Base-by-base conservation (phyloP, 37 sponge, comb jelly and placozoan genomes). In the Dysidea cf. avara region DNA sequence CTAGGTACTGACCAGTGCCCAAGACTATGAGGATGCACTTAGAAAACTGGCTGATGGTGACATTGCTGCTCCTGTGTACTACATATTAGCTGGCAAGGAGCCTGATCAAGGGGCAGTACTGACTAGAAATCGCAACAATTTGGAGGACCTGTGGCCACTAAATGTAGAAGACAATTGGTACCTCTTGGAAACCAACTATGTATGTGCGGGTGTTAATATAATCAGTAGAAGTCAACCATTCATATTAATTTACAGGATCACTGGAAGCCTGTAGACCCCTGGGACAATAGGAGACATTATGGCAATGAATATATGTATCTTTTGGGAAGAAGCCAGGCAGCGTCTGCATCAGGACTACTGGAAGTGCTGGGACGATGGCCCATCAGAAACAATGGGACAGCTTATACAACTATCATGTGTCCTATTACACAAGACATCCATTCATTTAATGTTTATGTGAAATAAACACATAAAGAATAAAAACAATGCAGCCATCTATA, bases 111-210 rank as follows among this genome's bases (percentile, higher is more conserved):
- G 82, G 7, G 82, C 77, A 36, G 78, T 87, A 2, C 52, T 87
- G 16, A 81, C 88, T 5, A 22, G 82, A 54, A 82, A 87, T 37
- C 68, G 88, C 47, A 71, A 76, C 55, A 17, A 11, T 2, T 48
- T 81, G 12, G 20, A 28, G 11, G 69, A 75, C 53, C 21, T 74
- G 47, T 70, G 64, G 61, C 14, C 57, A 3, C 66, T 87, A 13
- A 50, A 66, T 33, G 35, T 34, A 7, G 35, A 73, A 18, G 18
- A 75, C 61, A 57, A 39, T 54, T 87, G 88, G 88, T 87, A 87
- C 58, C 39, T 81, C 0, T 40, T 87, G 82, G 78, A 87, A 31
- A 87, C 88, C 22, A 87, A 87, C 82, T 87, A 87, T 39, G 88
- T 87, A 55, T 50, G 88, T 55, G 1, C 14, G 12, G 9, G 6